Percentiles rank a stretch among this genome's conserved stretches.
These are phyloP conservation scores for Oryctes rhinoceros DNA, from an alignment of 1,140 invertebrate species.

Conservation along the genomic window DNA sequence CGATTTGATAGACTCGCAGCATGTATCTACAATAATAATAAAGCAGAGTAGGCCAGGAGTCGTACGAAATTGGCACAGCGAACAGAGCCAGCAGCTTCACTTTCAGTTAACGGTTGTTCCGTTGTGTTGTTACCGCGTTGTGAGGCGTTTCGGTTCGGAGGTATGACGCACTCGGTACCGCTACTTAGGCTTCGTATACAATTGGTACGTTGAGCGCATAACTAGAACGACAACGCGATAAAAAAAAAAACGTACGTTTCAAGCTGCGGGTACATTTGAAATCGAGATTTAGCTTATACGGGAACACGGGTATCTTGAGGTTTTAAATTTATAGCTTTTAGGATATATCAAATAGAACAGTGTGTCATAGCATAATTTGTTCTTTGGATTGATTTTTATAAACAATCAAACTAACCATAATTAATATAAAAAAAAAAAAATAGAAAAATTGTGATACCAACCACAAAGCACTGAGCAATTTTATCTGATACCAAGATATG, in stretches of 20 bases:
- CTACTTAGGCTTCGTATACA: slow-evolving; percentile 20
- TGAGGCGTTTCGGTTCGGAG: slow-evolving; percentile 32
- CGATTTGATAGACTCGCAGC: not conserved
- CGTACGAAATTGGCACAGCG: slow-evolving; percentile 43
- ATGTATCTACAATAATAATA: not conserved
- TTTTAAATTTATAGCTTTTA: too few relatives aligned
- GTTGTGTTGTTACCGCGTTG: not conserved
- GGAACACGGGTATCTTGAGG: too few relatives aligned
- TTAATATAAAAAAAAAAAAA: too few relatives aligned
- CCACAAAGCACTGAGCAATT: too few relatives aligned
- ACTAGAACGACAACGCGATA: not conserved
- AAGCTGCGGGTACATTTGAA: slow-evolving; percentile 25
- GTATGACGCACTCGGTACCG: slow-evolving; percentile 45
- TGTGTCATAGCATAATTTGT: too few relatives aligned
- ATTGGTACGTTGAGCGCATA: too few relatives aligned
- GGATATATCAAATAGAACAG: too few relatives aligned
- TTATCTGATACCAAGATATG: too few relatives aligned
- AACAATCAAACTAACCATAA: too few relatives aligned
- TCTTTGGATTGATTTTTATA: too few relatives aligned
- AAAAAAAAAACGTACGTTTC: not conserved
- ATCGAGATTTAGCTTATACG: slow-evolving; percentile 38
- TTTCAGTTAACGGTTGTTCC: slow-evolving; percentile 46
- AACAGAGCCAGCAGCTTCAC: slow-evolving; percentile 42
- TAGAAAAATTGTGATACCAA: too few relatives aligned
- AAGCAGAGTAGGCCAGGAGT: slow-evolving; percentile 45